Base-by-base conservation (phyloP, 2,113 vertebrate genomes). In the Seriola rivoliana region DNA sequence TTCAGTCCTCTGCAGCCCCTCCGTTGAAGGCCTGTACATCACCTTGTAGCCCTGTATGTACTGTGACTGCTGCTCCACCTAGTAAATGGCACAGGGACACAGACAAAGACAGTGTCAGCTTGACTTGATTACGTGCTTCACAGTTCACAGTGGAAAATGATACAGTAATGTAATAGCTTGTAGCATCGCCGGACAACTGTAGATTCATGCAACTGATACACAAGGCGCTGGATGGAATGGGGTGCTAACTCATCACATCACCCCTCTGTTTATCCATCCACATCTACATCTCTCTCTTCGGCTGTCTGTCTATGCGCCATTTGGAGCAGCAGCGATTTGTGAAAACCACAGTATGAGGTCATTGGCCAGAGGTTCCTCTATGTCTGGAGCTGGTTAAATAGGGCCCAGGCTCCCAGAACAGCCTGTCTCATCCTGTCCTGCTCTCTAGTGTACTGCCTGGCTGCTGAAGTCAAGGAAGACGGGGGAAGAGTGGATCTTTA, bases 1-100 rank as follows among this genome's bases (percentile, higher is more conserved):
- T 12, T 99, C 97, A 0, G 95, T 96, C 63, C 97, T 95, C 58
- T 95, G 95, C 0, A 92, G 95, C 8, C 89, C 92, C 65, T 95
- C 93, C 19, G 95, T 88, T 0, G 95, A 95, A 0, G 96, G 96
- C 38, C 98, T 95, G 93, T 98, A 99, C 87, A 99, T 96, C 84
- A 99, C 96, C 93, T 98, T 98, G 88, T 97, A 99, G 50, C 98
- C 98, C 92, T 99, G 98, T 82, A 99, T 96, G 88, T 99, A 99
- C 81, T 98, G 98, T 3, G 97, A 99, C 91, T 98, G 97, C 88
- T 99, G 97, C 93, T 99, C 97, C 90, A 99, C 98, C 98, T 99
- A 83, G 70, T 84, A 76, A 91, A 46, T 5, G 48, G 74, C 57
- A 90, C 80, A 75, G 21, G 17, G 70, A 62, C 42, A 60, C 38